Percentiles rank a stretch among this genome's conserved stretches.
These are phyloP conservation scores for Characodon lateralis DNA, from an alignment of 2,797 vertebrate genomes.

Conservation along the genomic window DNA sequence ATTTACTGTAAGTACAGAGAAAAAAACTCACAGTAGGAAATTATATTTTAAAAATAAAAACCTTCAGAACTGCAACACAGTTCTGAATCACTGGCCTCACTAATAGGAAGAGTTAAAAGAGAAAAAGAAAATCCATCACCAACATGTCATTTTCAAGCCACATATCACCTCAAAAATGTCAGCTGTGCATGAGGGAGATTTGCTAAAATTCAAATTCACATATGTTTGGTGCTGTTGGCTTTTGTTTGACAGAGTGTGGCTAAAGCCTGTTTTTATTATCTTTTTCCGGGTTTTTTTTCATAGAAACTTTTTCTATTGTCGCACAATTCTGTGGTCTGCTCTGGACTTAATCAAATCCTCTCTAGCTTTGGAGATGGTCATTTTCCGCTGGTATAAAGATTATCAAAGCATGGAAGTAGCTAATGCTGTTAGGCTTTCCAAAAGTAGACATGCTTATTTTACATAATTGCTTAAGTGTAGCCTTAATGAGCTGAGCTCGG, in stretches of 20 bases:
- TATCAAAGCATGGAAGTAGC: conserved; percentile 73
- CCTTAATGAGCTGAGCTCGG: conserved; percentile 66
- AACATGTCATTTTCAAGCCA: conserved; percentile 50
- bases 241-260: conserved; percentile 34
- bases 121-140: conserved; percentile 62
- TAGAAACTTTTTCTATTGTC: conserved; percentile 62
- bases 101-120: conserved; percentile 36
- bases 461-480: conserved; percentile 72
- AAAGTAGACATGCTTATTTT: conserved; percentile 75
- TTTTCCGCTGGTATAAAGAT: conserved; percentile 75
- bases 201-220: conserved; percentile 39
- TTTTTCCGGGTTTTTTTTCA: conserved; percentile 24
- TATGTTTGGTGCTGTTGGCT: conserved; percentile 31
- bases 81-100: conserved; percentile 56
- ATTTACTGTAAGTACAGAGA: conserved; percentile 37
- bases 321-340: conserved; percentile 67
- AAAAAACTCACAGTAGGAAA: conserved; percentile 31
- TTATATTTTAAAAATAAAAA: conserved; percentile 28
- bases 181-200: conserved; percentile 35
- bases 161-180: conserved; percentile 47
- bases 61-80: conserved; percentile 26
- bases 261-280: conserved; percentile 41
- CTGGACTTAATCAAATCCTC: conserved; percentile 73
- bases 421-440: conserved; percentile 71
- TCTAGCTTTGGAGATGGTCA: conserved; percentile 59